Evolutionary conservation across 2,113 vertebrate genomes (phyloP), one percentile per base, ranked within the genome.

Genomic region (Pipra filicauda): DNA sequence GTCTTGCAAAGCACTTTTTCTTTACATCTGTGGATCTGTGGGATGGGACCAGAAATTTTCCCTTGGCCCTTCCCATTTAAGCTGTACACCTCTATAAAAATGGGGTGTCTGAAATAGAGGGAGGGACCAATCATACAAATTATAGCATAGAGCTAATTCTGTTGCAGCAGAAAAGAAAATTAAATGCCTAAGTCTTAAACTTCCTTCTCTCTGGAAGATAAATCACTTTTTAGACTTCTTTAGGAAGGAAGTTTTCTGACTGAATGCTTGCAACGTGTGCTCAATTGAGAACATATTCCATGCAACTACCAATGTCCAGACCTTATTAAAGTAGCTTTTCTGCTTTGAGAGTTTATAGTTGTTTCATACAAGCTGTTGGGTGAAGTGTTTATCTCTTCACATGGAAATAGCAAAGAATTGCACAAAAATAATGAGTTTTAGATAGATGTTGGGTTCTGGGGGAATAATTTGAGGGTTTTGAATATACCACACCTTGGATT

Each of bases 1-100:
- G 57, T 79, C 89, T 96, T 95, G 71, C 88, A 81, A 91, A 98
- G 86, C 48, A 78, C 84, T 93, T 96, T 93, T 72, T 85, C 69
- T 81, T 93, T 89, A 80, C 7, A 0, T 75, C 44, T 67, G 9
- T 93, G 49, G 71, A 0, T 75, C 44, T 67, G 9, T 93, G 52
- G 71, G 49, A 85, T 2, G 11, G 94, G 84, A 93, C 70, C 69
- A 96, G 72, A 73, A 88, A 59, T 90, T 93, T 85, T 61, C 71
- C 54, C n/a, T 78, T 28, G 19, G 37, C 78, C 37, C 33, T 94
- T 77, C 46, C 51, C 1, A 0, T 48, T 77, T 44, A 92, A 83
- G 30, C 39, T 88, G 71, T 92, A 94, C 88, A 82, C 73, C 92
- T 86, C 18, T 78, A 48, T 89, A 59, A 85, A 48, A 35, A n/a